Base-by-base conservation (phyloP, 1,140 invertebrate species). In the Sogatella furcifera region DNA sequence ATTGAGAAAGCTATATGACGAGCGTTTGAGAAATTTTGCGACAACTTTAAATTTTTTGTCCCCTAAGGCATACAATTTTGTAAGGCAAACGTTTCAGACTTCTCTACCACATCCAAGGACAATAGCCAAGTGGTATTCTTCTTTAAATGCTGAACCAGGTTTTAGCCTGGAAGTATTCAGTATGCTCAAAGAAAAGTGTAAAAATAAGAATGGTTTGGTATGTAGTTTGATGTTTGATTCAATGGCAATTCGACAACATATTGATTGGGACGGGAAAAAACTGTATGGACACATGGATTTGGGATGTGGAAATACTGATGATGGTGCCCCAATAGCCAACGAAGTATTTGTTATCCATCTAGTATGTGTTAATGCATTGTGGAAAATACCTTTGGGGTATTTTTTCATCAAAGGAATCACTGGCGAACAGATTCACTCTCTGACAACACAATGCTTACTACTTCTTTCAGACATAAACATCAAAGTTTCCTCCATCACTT, bases 381-480 rank as follows among this genome's bases (percentile, higher is more conserved):
- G 69, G 64, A 72, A 72, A 61, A 60, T 73, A 56, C 70, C 71
- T 28, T 28, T 72, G 24, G 71, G 65, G 14, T 71, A 73, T 66
- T 71, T 71, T 53, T 69, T 70, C 66, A 42, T 43, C 19, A 65
- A 67, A 59, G 65, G 65, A 19, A 22, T 56, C 11, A 66, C 63
- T 34, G 44, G 9, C 28, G 65, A 59, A 53, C 31, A 31, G 31
- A 31, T 31, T 31, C 31, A 31, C 31, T 31, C 31, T 31, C 31
- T 31, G 31, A 31, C 46, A 59, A 43, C 19, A n/a, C 44, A 58
- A 49, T 38, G 66, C 24, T 67, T 59, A 34, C 53, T 64, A 14
- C 52, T 67, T 28, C 43, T 64, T 13, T 59, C 68, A 5, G 55
- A 17, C 11, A 24, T 59, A 28, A 22, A 54, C 15, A 57, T 61